A percentile compares a stretch with the other conserved stretches of the same genome.
phyloP scores from a whole-genome alignment of 2,113 vertebrate genomes.

The Alces alces region DNA sequence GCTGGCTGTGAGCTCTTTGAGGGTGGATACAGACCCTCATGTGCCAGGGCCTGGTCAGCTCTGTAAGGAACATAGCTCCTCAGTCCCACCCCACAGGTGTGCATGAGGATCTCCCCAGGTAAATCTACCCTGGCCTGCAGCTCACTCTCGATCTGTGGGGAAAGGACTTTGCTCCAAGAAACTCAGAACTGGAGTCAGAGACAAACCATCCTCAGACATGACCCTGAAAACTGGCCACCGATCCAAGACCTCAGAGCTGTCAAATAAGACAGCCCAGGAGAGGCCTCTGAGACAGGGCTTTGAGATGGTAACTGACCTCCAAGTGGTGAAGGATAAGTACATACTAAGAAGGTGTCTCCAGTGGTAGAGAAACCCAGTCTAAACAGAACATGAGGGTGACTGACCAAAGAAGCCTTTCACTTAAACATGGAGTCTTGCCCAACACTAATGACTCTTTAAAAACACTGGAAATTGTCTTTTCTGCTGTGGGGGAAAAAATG shows the following conservation, averaged over 20 bases:
- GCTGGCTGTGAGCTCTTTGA: neutral
- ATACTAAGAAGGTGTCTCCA: neutral
- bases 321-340: accelerated
- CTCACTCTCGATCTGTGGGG: accelerated
- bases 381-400: neutral
- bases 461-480: neutral
- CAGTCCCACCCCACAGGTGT: accelerated
- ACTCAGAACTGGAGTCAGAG: neutral
- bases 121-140: accelerated
- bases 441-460: neutral
- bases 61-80: neutral
- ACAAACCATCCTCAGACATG: neutral
- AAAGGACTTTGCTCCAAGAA: neutral
- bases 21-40: neutral
- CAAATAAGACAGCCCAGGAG: neutral
- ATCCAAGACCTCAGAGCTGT: neutral
- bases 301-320: neutral
- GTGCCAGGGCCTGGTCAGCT: neutral
- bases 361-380: neutral
- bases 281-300: neutral
- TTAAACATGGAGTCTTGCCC: neutral
- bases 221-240: neutral
- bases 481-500: neutral
- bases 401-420: neutral
- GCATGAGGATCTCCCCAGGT: accelerated